phyloP scores from a whole-genome alignment of 2,797 vertebrate genomes.

The Orestias chungarensis region DNA sequence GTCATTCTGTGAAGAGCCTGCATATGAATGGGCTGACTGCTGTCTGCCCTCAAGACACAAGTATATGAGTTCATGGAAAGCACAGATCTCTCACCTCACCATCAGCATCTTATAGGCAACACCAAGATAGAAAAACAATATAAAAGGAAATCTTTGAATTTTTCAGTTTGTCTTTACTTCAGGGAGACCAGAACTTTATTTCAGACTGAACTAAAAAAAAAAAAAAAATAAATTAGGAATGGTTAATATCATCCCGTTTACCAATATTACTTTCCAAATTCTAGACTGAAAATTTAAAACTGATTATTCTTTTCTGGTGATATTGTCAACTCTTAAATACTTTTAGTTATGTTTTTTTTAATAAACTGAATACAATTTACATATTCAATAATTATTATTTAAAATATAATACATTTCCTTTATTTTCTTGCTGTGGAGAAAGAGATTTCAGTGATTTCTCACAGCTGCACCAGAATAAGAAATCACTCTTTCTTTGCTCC shows the following conservation, averaged over 20 bases:
- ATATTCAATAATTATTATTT: too few species aligned
- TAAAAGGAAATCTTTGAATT: neutral
- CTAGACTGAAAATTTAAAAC: too few species aligned
- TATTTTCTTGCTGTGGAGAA: too few species aligned
- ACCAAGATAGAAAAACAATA: slow-evolving; percentile 4
- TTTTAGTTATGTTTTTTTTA: neutral
- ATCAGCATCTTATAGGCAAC: slow-evolving; percentile 9
- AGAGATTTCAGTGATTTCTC: too few species aligned
- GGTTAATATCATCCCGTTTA: neutral
- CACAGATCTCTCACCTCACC: slow-evolving; percentile 8
- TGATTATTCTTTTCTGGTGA: too few species aligned
- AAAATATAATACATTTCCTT: too few species aligned
- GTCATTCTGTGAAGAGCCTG: slow-evolving; percentile 23
- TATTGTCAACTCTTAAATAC: too few species aligned
- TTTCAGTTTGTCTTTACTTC: slow-evolving; percentile 1
- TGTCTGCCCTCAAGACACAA: slow-evolving; percentile 42
- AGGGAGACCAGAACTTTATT: neutral
- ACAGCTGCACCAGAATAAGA: too few species aligned
- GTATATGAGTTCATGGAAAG: slow-evolving; percentile 37
- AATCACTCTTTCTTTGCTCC: too few species aligned
- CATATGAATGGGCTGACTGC: slow-evolving; percentile 48
- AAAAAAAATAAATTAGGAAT: too few species aligned
- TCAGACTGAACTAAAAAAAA: neutral
- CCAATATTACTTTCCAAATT: neutral
- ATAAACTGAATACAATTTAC: too few species aligned